phyloP scores from a whole-genome alignment of 1,140 invertebrate species.

The Apis cerana region DNA sequence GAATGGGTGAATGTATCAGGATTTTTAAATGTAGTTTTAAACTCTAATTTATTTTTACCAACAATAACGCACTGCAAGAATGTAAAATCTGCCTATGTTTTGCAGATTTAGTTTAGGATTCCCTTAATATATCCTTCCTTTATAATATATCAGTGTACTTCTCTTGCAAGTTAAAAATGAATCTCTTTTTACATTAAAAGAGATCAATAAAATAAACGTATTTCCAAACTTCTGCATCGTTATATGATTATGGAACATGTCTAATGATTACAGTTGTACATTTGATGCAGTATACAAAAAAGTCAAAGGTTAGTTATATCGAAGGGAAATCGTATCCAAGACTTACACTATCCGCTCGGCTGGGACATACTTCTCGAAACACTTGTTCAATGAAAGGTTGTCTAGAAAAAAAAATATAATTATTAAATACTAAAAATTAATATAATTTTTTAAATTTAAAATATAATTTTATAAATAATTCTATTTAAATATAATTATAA shows the following conservation, averaged over 20 bases:
- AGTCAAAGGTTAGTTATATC: slow-evolving; percentile 75
- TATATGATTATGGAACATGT: slow-evolving; percentile 67
- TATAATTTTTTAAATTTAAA: neutral
- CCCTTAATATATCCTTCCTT: slow-evolving; percentile 53
- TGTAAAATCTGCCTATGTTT: slow-evolving; percentile 42
- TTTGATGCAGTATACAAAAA: slow-evolving; percentile 74
- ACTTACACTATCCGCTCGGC: slow-evolving; percentile 84
- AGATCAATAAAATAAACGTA: slow-evolving; percentile 61
- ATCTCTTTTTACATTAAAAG: slow-evolving; percentile 50
- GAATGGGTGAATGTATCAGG: slow-evolving; percentile 39
- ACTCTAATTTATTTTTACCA: slow-evolving; percentile 58
- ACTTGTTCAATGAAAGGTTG: slow-evolving; percentile 84
- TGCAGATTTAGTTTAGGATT: slow-evolving; percentile 55
- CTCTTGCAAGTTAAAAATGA: slow-evolving; percentile 57
- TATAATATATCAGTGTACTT: slow-evolving; percentile 61
- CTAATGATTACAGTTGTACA: slow-evolving; percentile 74
- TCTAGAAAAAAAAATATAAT: slow-evolving; percentile 76
- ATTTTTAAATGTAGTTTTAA: slow-evolving; percentile 47
- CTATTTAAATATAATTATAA: neutral
- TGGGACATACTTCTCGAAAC: slow-evolving; percentile 84
- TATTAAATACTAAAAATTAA: neutral
- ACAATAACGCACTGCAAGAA: slow-evolving; percentile 45
- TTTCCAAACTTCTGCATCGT: slow-evolving; percentile 65
- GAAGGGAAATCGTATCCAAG: slow-evolving; percentile 77
- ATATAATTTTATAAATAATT: slow-evolving; percentile 3